Conservation (phyloP, 1,140 invertebrate genomes). For the Aporrectodea caliginosa region DNA sequence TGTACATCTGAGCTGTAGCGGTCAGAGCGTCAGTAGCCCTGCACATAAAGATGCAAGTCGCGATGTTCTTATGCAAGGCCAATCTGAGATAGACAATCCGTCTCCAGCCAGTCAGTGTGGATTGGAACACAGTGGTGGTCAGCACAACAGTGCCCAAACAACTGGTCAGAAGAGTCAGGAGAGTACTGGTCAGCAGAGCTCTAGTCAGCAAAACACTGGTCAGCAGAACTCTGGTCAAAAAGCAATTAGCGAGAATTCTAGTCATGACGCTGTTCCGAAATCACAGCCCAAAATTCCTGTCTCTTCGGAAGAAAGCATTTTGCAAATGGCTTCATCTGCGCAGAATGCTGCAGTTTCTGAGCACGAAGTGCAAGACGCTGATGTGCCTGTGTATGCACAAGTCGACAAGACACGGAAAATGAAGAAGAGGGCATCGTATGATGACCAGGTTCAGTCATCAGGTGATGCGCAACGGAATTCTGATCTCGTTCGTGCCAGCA, state of each 20-base stretch:
- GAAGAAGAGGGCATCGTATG: not conserved
- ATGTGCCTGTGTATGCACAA: not conserved
- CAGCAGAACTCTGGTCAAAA: not conserved
- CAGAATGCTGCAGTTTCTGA: not conserved
- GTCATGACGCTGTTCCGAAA: not conserved
- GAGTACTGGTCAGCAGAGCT: not conserved
- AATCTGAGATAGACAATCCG: not conserved
- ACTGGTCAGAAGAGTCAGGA: not conserved
- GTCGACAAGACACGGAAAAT: not conserved
- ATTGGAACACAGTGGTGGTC: not conserved
- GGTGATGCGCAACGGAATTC: not conserved
- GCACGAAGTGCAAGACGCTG: not conserved
- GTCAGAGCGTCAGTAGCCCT: not conserved
- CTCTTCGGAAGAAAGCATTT: not conserved
- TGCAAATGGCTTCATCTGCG: not conserved
- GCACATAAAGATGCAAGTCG: not conserved
- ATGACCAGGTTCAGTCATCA: not conserved
- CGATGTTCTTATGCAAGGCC: not conserved
- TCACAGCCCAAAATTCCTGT: not conserved
- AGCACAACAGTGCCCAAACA: not conserved
- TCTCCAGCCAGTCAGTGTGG: not conserved
- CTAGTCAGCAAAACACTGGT: not conserved
- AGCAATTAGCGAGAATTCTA: not conserved
- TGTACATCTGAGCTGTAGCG: not conserved
- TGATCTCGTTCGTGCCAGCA: not conserved